phyloP scores from a whole-genome alignment of 2,113 vertebrate genomes.

The Crotalus viridis region DNA sequence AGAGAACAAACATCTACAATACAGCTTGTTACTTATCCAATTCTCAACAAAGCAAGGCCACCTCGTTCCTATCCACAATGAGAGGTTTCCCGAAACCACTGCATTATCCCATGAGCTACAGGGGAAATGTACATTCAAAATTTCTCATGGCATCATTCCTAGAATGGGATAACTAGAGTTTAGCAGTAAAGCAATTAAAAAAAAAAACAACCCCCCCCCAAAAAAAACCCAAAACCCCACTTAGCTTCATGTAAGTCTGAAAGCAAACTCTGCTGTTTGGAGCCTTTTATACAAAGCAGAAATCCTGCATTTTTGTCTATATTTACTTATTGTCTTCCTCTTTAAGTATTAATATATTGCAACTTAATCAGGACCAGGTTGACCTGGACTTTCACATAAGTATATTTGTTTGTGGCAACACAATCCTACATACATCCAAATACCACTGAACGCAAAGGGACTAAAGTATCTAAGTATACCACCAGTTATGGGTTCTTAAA shows the following conservation, averaged over 20 bases:
- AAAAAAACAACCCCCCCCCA: too few relatives aligned
- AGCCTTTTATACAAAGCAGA: neutral
- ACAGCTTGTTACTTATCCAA: neutral
- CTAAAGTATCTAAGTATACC: neutral
- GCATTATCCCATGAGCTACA: neutral
- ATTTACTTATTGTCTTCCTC: neutral
- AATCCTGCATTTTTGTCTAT: neutral
- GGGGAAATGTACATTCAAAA: neutral
- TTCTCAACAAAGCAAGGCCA: conserved; percentile 1
- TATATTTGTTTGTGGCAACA: neutral
- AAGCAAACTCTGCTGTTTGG: neutral
- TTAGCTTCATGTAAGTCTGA: neutral
- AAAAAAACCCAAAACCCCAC: neutral
- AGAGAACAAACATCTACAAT: conserved; percentile 56
- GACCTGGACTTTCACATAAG: neutral
- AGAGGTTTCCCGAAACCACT: conserved; percentile 27
- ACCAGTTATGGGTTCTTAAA: neutral
- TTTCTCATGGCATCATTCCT: neutral
- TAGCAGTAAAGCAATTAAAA: neutral
- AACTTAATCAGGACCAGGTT: neutral
- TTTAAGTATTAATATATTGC: neutral
- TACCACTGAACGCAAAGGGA: neutral
- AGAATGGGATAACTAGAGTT: neutral
- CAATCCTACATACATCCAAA: neutral
- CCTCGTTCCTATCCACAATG: conserved; percentile 2